A percentile compares a stretch with the other conserved stretches of the same genome.
Conservation (phyloP, 2,113 vertebrate species). For the Smithornis capensis region DNA sequence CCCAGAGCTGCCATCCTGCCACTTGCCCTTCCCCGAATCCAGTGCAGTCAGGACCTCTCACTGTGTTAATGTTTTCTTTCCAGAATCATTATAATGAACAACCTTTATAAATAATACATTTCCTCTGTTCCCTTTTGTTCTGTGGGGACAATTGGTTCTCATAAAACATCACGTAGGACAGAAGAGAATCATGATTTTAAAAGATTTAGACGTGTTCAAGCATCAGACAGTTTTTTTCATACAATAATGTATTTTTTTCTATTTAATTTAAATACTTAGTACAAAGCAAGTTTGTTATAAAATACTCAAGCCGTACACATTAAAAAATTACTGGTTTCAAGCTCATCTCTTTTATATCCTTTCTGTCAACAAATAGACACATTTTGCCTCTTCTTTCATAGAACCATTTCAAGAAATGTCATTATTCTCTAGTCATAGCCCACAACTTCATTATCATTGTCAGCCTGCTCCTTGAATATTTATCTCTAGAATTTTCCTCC, state of each 20-base stretch:
- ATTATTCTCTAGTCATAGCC: not conserved
- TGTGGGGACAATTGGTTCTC: not conserved
- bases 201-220: not conserved
- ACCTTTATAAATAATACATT: slow-evolving; percentile 36
- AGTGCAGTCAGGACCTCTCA: not conserved
- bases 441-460: slow-evolving; percentile 36
- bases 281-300: not conserved
- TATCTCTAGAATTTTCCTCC: slow-evolving; percentile 45
- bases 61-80: slow-evolving; percentile 31
- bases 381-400: slow-evolving; percentile 55
- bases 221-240: not conserved
- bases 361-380: slow-evolving; percentile 45
- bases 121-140: slow-evolving; percentile 17
- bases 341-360: slow-evolving; percentile 20
- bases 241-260: not conserved
- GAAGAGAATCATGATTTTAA: not conserved
- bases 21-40: not conserved
- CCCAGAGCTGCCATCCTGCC: not conserved
- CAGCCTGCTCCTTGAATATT: slow-evolving; percentile 30
- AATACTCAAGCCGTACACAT: not conserved
- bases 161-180: not conserved
- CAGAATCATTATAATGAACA: slow-evolving; percentile 2
- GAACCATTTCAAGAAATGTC: slow-evolving; percentile 48
- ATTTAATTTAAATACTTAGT: not conserved
- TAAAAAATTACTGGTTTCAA: slow-evolving; percentile 53